Evolutionary conservation across 2,888 invertebrate genomes (phyloP).

Genomic region (Ophioninae sp.): DNA sequence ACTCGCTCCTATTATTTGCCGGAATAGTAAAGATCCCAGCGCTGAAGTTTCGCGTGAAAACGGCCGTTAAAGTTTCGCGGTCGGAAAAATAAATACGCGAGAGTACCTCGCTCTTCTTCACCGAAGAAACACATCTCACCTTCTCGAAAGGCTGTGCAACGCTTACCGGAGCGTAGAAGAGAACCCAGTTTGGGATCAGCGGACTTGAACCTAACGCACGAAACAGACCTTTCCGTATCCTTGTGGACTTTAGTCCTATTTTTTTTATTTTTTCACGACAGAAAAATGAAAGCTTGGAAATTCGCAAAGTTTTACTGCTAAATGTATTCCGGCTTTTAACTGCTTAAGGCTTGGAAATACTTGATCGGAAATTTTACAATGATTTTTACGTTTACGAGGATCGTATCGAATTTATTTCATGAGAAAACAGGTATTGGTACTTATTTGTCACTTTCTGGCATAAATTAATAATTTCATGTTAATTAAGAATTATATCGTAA

Average conservation of each 20-base stretch:
- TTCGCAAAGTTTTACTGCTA: not conserved
- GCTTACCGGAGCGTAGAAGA: conserved; percentile 54
- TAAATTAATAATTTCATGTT: no score
- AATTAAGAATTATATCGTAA: no score
- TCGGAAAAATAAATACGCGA: conserved; percentile 1
- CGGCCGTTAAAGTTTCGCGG: not conserved
- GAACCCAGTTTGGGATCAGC: conserved; percentile 49
- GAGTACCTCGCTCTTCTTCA: not conserved
- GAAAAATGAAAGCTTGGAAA: not conserved
- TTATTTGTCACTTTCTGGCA: no score
- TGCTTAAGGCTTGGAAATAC: no score
- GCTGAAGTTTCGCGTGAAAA: not conserved
- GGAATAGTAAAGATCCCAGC: not conserved
- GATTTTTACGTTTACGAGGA: no score
- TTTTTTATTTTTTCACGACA: not conserved
- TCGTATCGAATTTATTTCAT: no score
- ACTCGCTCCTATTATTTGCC: not conserved
- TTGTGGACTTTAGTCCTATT: not conserved
- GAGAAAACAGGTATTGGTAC: no score
- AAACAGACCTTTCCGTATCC: conserved; percentile 30
- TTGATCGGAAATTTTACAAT: no score
- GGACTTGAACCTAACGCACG: conserved; percentile 46
- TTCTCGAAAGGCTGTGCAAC: conserved; percentile 22
- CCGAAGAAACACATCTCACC: conserved; percentile 26
- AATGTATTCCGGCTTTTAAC: no score